Evolutionary conservation across 2,888 invertebrate genomes (phyloP).

Genomic region (Opisthograptis luteolata): DNA sequence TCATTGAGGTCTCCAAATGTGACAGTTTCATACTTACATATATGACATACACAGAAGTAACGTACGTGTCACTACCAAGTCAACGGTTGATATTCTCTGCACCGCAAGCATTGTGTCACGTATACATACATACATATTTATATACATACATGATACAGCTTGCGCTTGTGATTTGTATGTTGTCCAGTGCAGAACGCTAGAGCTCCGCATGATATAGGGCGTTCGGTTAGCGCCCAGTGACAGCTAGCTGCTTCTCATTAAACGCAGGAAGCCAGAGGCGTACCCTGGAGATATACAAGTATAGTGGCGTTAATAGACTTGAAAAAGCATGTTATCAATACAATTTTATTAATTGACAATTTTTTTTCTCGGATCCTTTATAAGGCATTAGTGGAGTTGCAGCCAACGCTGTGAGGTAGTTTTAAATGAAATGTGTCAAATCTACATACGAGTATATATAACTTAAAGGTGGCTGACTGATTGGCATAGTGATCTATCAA

Average conservation of each 20-base stretch:
- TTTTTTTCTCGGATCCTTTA: too few species aligned
- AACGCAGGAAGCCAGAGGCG: conserved; percentile 39
- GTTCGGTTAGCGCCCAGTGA: conserved; percentile 42
- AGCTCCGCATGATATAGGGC: conserved; percentile 32
- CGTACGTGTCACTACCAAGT: neutral
- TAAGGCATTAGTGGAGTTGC: too few species aligned
- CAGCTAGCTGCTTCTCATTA: conserved; percentile 54
- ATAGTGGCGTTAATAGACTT: too few species aligned
- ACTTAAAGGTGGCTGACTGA: too few species aligned
- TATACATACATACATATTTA: neutral
- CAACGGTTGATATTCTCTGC: neutral
- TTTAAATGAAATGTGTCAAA: too few species aligned
- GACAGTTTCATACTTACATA: neutral
- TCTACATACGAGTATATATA: too few species aligned
- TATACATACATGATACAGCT: neutral
- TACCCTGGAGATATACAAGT: too few species aligned
- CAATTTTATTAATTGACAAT: too few species aligned
- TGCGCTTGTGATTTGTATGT: conserved; percentile 20
- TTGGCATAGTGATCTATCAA: too few species aligned
- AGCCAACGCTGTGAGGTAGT: too few species aligned
- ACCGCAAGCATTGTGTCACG: neutral
- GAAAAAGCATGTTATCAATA: too few species aligned
- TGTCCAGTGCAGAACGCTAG: conserved; percentile 19
- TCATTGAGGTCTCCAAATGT: too few species aligned
- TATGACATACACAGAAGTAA: neutral